Evolutionary conservation across 2,888 invertebrate species (phyloP).

Genomic region (Operophtera brumata): DNA sequence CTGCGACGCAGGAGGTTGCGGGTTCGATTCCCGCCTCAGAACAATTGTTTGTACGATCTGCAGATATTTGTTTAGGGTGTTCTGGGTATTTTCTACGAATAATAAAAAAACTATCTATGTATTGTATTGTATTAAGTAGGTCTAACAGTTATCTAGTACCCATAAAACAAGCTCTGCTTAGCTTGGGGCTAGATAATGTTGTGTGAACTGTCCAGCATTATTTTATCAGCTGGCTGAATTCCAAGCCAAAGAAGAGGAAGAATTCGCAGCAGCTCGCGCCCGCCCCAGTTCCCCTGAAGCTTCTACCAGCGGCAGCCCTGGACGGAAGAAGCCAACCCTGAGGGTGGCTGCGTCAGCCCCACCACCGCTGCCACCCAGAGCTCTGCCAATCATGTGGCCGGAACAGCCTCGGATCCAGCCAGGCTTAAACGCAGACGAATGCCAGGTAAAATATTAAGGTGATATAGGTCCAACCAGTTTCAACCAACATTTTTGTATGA

Average conservation of each 20-base stretch:
- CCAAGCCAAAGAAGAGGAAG: conserved; percentile 69
- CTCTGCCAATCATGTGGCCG: conserved; percentile 60
- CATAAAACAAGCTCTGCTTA: no score
- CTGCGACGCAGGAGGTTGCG: no score
- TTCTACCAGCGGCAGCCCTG: conserved; percentile 16
- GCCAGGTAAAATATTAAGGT: conserved; percentile 50
- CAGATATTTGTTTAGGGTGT: no score
- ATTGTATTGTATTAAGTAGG: no score
- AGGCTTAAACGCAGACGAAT: conserved; percentile 61
- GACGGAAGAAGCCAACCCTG: conserved; percentile 36
- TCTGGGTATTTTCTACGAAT: no score
- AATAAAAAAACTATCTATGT: no score
- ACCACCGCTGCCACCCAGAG: conserved; percentile 53
- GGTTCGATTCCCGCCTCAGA: no score
- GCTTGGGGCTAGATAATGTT: no score
- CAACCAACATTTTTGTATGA: no score
- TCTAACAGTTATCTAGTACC: no score
- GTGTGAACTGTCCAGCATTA: no score
- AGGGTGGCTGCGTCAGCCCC: conserved; percentile 63
- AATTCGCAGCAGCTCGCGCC: conserved; percentile 49
- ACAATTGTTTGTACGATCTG: no score
- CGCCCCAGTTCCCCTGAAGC: conserved; percentile 20
- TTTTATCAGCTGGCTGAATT: conserved; percentile 63
- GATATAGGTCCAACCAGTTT: background rate
- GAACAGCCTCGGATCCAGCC: conserved; percentile 60